phyloP scores from a whole-genome alignment of 2,797 vertebrate genomes.

The Eulemur rubriventer region DNA sequence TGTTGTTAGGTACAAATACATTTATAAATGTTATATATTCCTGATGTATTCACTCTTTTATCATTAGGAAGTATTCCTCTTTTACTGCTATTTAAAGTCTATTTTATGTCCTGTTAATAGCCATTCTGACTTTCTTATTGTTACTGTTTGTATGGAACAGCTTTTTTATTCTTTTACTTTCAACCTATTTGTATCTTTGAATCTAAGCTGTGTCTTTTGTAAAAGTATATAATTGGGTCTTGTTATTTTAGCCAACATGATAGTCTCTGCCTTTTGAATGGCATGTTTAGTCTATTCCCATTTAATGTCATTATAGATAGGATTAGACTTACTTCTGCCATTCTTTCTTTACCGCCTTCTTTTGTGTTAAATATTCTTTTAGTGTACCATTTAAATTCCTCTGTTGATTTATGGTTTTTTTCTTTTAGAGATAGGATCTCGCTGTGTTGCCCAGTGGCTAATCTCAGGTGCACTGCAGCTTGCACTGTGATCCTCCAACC shows the following conservation, averaged over 20 bases:
- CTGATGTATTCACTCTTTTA: not conserved
- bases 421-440: not conserved
- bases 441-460: not conserved
- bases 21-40: not conserved
- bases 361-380: slow-evolving; percentile 38
- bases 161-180: slow-evolving; percentile 22
- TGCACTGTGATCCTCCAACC: not conserved
- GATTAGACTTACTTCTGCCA: not conserved
- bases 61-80: not conserved
- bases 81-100: not conserved
- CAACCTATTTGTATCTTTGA: not conserved
- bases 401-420: not conserved
- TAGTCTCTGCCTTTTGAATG: not conserved
- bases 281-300: not conserved
- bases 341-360: not conserved
- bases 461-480: not conserved
- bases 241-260: not conserved
- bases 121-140: not conserved
- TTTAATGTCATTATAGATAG: not conserved
- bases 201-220: slow-evolving; percentile 39
- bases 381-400: not conserved
- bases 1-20: not conserved
- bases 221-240: not conserved
- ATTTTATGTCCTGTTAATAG: slow-evolving; percentile 10
- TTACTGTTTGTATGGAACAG: not conserved